Conservation (phyloP, 1,140 invertebrate genomes). For the Brachionus rubens region DNA sequence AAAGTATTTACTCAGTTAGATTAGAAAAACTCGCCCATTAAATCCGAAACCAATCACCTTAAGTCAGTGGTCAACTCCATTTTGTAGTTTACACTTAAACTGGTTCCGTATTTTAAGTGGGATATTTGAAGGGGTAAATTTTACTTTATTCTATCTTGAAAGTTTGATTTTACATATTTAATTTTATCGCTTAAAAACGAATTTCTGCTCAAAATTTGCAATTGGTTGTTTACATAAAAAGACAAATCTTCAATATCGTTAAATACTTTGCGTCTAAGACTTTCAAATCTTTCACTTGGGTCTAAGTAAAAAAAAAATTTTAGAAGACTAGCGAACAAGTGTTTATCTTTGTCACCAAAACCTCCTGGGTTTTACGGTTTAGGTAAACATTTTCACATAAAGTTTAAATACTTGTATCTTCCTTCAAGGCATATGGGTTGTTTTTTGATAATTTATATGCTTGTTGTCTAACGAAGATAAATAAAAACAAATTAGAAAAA, state of each 20-base stretch:
- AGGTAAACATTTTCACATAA: neutral
- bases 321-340: no score
- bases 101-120: no score
- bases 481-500: neutral
- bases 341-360: no score
- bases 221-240: slow-evolving; percentile 1
- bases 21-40: no score
- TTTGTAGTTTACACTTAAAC: no score
- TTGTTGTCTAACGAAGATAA: neutral
- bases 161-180: neutral
- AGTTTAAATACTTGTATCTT: neutral
- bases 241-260: slow-evolving; percentile 26
- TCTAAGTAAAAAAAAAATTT: neutral
- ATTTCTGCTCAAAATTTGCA: neutral
- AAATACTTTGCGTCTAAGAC: slow-evolving; percentile 22
- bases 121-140: no score
- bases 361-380: no score
- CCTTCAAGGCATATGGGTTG: neutral
- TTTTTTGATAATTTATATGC: neutral
- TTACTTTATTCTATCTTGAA: slow-evolving; percentile 39
- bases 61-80: no score
- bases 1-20: no score
- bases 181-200: neutral
- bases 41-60: no score
- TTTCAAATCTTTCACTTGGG: slow-evolving; percentile 31